These are phyloP conservation scores for Salmo trutta DNA, from an alignment of 2,797 vertebrate genomes.

Conservation along the genomic window DNA sequence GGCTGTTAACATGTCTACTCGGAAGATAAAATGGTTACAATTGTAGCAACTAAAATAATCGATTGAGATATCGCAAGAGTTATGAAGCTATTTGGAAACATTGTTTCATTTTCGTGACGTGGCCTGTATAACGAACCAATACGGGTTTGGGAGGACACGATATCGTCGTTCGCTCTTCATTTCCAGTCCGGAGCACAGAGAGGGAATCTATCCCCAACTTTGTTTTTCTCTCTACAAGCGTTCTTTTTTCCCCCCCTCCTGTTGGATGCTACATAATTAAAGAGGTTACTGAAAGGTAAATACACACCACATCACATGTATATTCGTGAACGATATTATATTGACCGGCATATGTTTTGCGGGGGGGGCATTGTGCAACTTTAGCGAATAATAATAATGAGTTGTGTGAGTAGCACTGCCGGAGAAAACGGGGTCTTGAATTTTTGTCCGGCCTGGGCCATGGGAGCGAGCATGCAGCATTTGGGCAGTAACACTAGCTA, in stretches of 20 bases:
- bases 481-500: background rate
- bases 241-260: conserved; percentile 34
- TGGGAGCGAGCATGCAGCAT: conserved; percentile 27
- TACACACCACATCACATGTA: conserved; percentile 6
- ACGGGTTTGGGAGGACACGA: conserved; percentile 43
- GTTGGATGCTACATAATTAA: conserved; percentile 73
- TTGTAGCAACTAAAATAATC: conserved; percentile 61
- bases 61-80: conserved; percentile 51
- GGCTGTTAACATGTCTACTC: conserved; percentile 85
- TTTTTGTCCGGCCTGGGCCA: conserved; percentile 55
- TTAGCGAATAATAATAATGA: conserved; percentile 60
- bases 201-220: conserved; percentile 80
- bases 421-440: conserved; percentile 63
- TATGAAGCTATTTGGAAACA: conserved; percentile 50
- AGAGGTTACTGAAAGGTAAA: conserved; percentile 64
- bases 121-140: conserved; percentile 36
- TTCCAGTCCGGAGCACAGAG: conserved; percentile 68
- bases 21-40: conserved; percentile 77
- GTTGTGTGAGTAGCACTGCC: conserved; percentile 52
- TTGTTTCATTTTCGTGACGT: conserved; percentile 56
- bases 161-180: conserved; percentile 65
- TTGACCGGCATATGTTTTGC: conserved; percentile 26
- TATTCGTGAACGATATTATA: conserved; percentile 7
- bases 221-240: conserved; percentile 70
- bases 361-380: conserved; percentile 58